Evolutionary conservation across 2,113 vertebrate genomes (phyloP).

Genomic region (Ondatra zibethicus): DNA sequence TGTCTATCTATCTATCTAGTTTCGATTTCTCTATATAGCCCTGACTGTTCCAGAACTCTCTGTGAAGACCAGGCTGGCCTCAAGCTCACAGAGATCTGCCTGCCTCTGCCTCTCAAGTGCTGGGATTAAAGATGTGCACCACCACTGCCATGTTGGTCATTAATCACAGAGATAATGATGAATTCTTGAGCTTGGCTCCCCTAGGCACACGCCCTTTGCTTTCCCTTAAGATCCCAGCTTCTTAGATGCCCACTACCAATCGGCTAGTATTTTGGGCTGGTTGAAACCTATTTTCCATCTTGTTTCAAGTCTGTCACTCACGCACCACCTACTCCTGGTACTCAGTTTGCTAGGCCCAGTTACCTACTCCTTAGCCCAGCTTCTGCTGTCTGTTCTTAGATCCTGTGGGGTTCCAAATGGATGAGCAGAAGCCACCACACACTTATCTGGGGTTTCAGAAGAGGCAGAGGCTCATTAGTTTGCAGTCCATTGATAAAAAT

Average conservation of each 20-base stretch:
- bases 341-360: neutral
- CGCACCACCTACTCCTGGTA: neutral
- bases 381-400: neutral
- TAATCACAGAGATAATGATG: neutral
- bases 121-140: neutral
- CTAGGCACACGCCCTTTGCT: fast-evolving
- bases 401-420: neutral
- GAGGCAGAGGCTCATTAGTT: neutral
- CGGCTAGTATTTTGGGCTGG: neutral
- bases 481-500: too few relatives aligned
- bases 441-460: fast-evolving
- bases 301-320: neutral
- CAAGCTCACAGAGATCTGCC: neutral
- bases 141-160: fast-evolving
- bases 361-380: neutral
- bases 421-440: neutral
- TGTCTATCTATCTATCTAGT: too few relatives aligned
- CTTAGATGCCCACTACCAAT: neutral
- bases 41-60: neutral
- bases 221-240: too few relatives aligned
- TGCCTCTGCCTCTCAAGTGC: neutral
- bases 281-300: neutral
- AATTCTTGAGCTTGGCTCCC: neutral
- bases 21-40: neutral
- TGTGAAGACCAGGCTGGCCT: neutral